Conservation (phyloP, 2,888 invertebrate species). For the Ennomos quercinarius region DNA sequence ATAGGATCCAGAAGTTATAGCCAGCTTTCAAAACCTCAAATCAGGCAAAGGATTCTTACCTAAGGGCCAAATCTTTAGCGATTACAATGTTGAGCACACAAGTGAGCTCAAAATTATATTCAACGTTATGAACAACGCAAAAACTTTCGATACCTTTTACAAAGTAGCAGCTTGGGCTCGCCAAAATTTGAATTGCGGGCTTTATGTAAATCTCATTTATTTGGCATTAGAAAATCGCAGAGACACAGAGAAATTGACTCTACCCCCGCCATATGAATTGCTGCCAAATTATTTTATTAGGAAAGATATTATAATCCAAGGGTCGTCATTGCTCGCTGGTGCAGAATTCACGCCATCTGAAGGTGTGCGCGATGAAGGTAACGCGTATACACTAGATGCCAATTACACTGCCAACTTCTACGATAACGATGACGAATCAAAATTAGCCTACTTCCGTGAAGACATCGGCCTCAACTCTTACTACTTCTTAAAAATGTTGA, state of each 20-base stretch:
- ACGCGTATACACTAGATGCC: slow-evolving; percentile 66
- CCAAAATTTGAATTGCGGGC: slow-evolving; percentile 86
- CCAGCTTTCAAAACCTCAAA: slow-evolving; percentile 58
- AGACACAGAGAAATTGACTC: slow-evolving; percentile 84
- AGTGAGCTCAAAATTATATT: slow-evolving; percentile 66
- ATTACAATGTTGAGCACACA: slow-evolving; percentile 63
- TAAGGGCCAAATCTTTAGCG: slow-evolving; percentile 73
- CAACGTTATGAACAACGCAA: slow-evolving; percentile 83
- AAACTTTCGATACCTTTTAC: slow-evolving; percentile 85
- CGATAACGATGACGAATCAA: slow-evolving; percentile 81
- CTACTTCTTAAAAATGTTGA: slow-evolving; percentile 85
- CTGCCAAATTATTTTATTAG: slow-evolving; percentile 88
- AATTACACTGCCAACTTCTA: slow-evolving; percentile 73
- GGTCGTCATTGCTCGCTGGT: slow-evolving; percentile 61
- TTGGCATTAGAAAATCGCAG: slow-evolving; percentile 84
- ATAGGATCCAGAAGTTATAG: slow-evolving; percentile 65
- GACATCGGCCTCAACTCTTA: slow-evolving; percentile 88
- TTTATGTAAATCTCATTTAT: slow-evolving; percentile 87
- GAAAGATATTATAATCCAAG: slow-evolving; percentile 84
- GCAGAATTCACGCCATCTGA: slow-evolving; percentile 56
- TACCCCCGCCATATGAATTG: slow-evolving; percentile 89
- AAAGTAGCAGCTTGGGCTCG: slow-evolving; percentile 85
- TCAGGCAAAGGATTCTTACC: slow-evolving; percentile 58
- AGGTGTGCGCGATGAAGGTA: slow-evolving; percentile 66
- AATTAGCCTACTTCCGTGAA: slow-evolving; percentile 89